phyloP scores from a whole-genome alignment of 1,140 invertebrate species.

The Drosophila orosa region DNA sequence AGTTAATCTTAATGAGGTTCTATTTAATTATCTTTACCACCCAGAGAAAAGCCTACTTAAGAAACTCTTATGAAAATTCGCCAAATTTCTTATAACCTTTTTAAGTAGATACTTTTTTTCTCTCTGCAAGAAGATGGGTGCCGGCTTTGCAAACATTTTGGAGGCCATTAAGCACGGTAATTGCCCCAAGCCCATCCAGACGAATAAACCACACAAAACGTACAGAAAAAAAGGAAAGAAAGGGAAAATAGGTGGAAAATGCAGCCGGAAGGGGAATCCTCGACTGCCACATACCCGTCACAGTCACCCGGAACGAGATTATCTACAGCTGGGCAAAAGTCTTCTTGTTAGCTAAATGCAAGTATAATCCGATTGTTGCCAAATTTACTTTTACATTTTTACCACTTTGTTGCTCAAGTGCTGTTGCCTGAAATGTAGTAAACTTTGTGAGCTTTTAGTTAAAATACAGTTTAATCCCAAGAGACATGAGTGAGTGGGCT shows the following conservation, averaged over 20 bases:
- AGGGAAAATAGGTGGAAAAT: slow-evolving; percentile 10
- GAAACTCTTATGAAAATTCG: too few species aligned
- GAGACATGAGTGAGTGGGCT: not conserved
- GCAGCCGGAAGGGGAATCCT: slow-evolving; percentile 24
- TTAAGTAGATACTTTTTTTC: not conserved
- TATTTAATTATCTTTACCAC: not conserved
- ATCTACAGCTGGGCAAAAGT: slow-evolving; percentile 14
- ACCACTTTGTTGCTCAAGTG: slow-evolving; percentile 14
- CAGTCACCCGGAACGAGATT: slow-evolving; percentile 10
- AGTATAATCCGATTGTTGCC: slow-evolving; percentile 30
- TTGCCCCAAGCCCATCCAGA: slow-evolving; percentile 63
- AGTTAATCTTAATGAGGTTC: not conserved
- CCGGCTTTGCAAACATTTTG: slow-evolving; percentile 33
- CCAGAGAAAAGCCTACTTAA: not conserved
- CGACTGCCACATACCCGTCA: slow-evolving; percentile 42
- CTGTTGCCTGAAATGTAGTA: not conserved
- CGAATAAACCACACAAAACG: slow-evolving; percentile 65
- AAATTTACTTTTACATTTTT: slow-evolving; percentile 22
- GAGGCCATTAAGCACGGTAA: slow-evolving; percentile 62
- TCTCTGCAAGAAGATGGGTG: slow-evolving; percentile 2
- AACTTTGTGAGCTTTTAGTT: slow-evolving; percentile 23
- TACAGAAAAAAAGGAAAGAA: not conserved
- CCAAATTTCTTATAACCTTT: not conserved
- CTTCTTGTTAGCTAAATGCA: slow-evolving; percentile 22
- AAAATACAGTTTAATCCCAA: slow-evolving; percentile 7